These are phyloP conservation scores for Amphiprion clarkii DNA, from an alignment of 2,797 vertebrate species.

Conservation along the genomic window DNA sequence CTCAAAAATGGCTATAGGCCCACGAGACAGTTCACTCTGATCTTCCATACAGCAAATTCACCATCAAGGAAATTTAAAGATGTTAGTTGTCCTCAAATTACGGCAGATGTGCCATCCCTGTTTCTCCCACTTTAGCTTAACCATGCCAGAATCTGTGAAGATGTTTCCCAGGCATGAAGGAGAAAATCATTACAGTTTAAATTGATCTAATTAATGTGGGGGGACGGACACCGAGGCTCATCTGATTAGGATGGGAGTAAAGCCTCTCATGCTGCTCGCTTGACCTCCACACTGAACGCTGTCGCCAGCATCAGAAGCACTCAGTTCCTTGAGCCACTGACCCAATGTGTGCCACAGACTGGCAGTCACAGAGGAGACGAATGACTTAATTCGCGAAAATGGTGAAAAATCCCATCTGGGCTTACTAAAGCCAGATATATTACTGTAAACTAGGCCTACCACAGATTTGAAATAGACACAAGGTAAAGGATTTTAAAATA, in stretches of 20 bases:
- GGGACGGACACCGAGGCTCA: constrained; percentile 38
- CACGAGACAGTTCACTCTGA: background rate
- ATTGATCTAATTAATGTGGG: constrained; percentile 67
- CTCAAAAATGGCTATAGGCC: background rate
- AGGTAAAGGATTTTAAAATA: background rate
- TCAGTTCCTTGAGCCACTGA: constrained; percentile 80
- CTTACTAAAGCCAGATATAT: background rate
- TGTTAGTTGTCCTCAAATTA: background rate
- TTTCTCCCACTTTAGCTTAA: constrained; percentile 29
- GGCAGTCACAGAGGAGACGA: constrained; percentile 69
- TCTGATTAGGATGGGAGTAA: constrained; percentile 65
- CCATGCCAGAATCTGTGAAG: constrained; percentile 32
- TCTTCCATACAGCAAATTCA: constrained; percentile 18
- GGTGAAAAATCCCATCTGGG: background rate
- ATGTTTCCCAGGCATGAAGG: constrained; percentile 61
- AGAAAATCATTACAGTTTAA: constrained; percentile 67
- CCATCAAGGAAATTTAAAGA: constrained; percentile 5
- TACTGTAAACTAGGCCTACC: too few species aligned
- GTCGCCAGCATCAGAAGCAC: constrained; percentile 84
- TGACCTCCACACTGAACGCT: constrained; percentile 88
- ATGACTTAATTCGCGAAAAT: background rate
- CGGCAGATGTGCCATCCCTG: background rate
- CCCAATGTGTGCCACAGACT: constrained; percentile 78
- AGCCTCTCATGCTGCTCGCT: constrained; percentile 54
- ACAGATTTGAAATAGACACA: background rate